These are phyloP conservation scores for Hybos culiciformis DNA, from an alignment of 2,888 invertebrate species.

Conservation along the genomic window DNA sequence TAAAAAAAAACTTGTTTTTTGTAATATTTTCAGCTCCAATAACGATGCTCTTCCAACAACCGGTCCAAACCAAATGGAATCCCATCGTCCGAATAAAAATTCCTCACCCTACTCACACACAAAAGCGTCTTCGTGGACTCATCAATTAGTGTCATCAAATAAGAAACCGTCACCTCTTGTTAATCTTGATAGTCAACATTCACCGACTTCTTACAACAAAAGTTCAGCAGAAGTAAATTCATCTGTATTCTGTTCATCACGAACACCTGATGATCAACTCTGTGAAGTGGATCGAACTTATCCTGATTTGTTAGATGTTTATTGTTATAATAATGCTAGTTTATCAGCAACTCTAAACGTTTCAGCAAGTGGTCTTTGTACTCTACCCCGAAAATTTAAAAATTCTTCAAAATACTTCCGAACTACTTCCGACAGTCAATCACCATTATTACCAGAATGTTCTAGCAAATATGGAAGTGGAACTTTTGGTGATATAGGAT, in stretches of 20 bases:
- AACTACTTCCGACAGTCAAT: slow-evolving; percentile 52
- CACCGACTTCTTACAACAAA: neutral
- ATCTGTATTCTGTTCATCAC: slow-evolving; percentile 30
- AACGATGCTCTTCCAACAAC: too few relatives aligned
- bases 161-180: slow-evolving; percentile 1
- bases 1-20: too few relatives aligned
- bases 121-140: slow-evolving; percentile 33
- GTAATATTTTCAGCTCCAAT: too few relatives aligned
- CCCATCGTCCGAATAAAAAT: slow-evolving; percentile 4
- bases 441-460: slow-evolving; percentile 50
- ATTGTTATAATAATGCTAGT: slow-evolving; percentile 24
- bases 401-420: slow-evolving; percentile 27
- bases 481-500: slow-evolving; percentile 47
- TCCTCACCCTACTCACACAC: neutral
- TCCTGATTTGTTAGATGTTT: slow-evolving; percentile 32
- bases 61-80: neutral
- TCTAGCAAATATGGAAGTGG: slow-evolving; percentile 57
- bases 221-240: slow-evolving; percentile 28
- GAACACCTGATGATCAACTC: slow-evolving; percentile 32
- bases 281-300: slow-evolving; percentile 29
- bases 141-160: slow-evolving; percentile 28
- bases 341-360: neutral
- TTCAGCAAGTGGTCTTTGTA: slow-evolving; percentile 39
- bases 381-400: slow-evolving; percentile 43
- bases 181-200: neutral